A percentile compares a stretch with the other conserved stretches of the same genome.
Conservation (phyloP, 2,888 invertebrate genomes). For the Calliopum simillimum region DNA sequence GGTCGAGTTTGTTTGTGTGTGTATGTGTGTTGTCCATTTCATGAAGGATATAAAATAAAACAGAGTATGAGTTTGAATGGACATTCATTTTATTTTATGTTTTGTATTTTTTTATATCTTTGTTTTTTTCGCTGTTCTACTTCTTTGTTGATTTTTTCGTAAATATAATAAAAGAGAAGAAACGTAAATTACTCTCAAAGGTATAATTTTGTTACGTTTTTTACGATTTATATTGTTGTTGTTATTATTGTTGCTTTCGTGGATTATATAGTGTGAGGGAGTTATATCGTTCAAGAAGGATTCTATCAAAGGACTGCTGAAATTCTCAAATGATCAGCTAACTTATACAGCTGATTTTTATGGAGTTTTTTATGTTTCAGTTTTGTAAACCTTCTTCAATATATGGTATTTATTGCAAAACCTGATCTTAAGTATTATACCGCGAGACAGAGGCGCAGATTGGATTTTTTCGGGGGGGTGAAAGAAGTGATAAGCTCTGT, state of each 20-base stretch:
- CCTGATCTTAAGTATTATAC: too few relatives aligned
- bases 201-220: constrained; percentile 42
- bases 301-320: neutral
- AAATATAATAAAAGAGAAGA: constrained; percentile 37
- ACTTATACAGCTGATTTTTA: too few relatives aligned
- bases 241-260: neutral
- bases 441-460: too few relatives aligned
- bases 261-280: neutral
- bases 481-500: too few relatives aligned
- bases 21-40: constrained; percentile 7
- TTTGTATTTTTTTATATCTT: constrained; percentile 34
- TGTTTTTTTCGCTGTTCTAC: neutral
- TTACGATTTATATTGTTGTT: constrained; percentile 16
- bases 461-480: too few relatives aligned
- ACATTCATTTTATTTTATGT: constrained; percentile 21
- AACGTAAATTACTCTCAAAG: constrained; percentile 46
- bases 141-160: neutral
- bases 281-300: neutral
- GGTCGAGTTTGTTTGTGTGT: neutral
- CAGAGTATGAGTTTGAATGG: constrained; percentile 10
- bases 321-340: too few relatives aligned
- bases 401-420: too few relatives aligned
- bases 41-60: constrained; percentile 16
- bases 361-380: too few relatives aligned
- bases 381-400: too few relatives aligned